Conservation (phyloP, 2,797 vertebrate species). For the Lerista edwardsae region DNA sequence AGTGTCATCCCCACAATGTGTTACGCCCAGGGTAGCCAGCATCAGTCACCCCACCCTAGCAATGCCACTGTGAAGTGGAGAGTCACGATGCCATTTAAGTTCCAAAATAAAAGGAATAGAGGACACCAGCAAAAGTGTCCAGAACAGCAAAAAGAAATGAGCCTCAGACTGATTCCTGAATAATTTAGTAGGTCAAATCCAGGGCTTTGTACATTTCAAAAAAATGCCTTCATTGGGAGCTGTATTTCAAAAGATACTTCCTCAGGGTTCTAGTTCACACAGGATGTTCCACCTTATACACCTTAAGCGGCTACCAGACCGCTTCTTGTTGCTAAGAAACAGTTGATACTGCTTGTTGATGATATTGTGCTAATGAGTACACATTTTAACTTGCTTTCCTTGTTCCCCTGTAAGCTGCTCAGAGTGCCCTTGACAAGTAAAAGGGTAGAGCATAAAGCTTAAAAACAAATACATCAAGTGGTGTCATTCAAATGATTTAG, state of each 20-base stretch:
- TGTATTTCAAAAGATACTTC: neutral
- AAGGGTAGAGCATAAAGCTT: neutral
- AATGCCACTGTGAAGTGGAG: no score
- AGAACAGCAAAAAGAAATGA: neutral
- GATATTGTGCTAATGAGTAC: neutral
- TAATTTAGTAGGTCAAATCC: no score
- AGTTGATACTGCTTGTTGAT: neutral
- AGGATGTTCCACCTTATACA: neutral
- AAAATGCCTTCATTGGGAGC: neutral
- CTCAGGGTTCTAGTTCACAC: neutral
- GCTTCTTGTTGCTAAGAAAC: neutral
- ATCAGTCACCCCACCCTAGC: no score
- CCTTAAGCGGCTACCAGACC: neutral
- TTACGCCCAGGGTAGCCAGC: no score
- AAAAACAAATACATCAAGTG: neutral
- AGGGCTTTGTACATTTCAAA: neutral
- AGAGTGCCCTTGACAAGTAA: neutral
- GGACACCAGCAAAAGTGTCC: neutral
- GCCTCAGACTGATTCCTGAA: no score
- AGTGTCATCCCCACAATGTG: no score
- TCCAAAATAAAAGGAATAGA: neutral
- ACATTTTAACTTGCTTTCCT: neutral
- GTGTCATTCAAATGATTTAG: no score
- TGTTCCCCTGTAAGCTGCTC: neutral
- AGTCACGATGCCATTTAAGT: no score